Evolutionary conservation across 2,797 vertebrate genomes (phyloP).

Genomic region (Melopsittacus undulatus): DNA sequence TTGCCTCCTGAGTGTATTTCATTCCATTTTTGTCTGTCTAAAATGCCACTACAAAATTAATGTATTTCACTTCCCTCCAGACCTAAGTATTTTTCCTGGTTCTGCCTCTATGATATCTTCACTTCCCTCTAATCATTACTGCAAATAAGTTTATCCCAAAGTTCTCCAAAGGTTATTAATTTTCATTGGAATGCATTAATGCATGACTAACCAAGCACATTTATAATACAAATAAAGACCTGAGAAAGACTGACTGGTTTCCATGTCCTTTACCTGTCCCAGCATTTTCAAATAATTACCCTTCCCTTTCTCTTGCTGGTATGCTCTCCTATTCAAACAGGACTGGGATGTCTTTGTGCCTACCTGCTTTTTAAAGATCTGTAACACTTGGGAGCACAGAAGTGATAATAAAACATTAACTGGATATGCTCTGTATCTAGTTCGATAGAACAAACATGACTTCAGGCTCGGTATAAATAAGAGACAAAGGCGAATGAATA

Average conservation of each 20-base stretch:
- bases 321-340: not conserved
- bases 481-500: not conserved
- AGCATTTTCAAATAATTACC: not conserved
- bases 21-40: not conserved
- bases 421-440: not conserved
- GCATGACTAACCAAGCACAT: not conserved
- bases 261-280: not conserved
- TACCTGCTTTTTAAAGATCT: not conserved
- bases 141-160: not conserved
- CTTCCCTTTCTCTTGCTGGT: not conserved
- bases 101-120: not conserved
- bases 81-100: not conserved
- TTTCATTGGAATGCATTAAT: not conserved
- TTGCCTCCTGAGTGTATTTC: not conserved
- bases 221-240: slow-evolving; percentile 4
- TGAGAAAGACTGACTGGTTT: not conserved
- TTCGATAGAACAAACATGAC: not conserved
- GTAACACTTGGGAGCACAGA: not conserved
- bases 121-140: not conserved
- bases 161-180: not conserved
- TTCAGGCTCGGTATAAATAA: not conserved
- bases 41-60: not conserved
- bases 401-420: not conserved
- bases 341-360: not conserved
- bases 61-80: not conserved